Evolutionary conservation across 2,797 vertebrate species (phyloP).

Genomic region (Microcaecilia unicolor): DNA sequence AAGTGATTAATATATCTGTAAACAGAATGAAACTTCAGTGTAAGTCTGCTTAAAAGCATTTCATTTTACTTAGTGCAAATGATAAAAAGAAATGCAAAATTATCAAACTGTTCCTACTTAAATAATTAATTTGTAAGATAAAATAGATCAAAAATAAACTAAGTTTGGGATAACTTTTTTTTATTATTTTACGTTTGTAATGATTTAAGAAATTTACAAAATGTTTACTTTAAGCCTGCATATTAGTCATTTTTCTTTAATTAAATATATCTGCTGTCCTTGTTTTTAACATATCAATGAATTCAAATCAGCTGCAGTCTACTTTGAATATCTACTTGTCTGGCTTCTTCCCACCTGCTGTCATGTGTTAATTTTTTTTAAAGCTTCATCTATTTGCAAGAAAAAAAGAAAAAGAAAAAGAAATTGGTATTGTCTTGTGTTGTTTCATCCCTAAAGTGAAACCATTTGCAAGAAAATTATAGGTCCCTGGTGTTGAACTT

Average conservation of each 20-base stretch:
- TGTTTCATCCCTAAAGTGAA: constrained; percentile 89
- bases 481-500: constrained; percentile 85
- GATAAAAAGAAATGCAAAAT: too few species aligned
- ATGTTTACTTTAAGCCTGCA: too few species aligned
- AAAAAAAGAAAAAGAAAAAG: constrained; percentile 47
- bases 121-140: too few species aligned
- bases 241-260: constrained; percentile 46
- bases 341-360: constrained; percentile 83
- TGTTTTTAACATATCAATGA: constrained; percentile 57
- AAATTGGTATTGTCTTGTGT: constrained; percentile 79
- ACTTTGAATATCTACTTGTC: constrained; percentile 76
- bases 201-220: too few species aligned
- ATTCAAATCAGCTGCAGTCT: constrained; percentile 67
- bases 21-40: too few species aligned
- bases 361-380: constrained; percentile 81
- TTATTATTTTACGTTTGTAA: too few species aligned
- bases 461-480: constrained; percentile 95
- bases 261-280: constrained; percentile 59
- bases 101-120: too few species aligned
- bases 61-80: too few species aligned
- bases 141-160: too few species aligned
- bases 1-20: too few species aligned
- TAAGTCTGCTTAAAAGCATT: too few species aligned
- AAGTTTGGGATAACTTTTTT: too few species aligned
- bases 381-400: constrained; percentile 70